phyloP scores from a whole-genome alignment of 2,113 vertebrate species.

The Ascaphus truei region DNA sequence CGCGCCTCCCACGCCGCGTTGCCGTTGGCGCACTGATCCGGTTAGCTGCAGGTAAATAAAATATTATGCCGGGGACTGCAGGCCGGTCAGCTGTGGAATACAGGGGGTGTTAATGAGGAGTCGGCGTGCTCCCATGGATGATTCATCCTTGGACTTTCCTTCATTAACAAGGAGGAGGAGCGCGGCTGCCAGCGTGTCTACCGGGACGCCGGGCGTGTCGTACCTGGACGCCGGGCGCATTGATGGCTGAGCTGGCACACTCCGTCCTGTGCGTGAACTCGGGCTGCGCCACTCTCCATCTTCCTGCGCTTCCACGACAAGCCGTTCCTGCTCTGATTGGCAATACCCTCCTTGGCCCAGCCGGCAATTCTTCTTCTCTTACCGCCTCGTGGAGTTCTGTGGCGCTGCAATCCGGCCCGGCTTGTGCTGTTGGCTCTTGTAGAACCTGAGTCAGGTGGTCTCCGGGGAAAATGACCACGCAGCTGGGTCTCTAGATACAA shows the following conservation, averaged over 20 bases:
- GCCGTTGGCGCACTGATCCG: conserved; percentile 58
- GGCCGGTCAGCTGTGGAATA: conserved; percentile 55
- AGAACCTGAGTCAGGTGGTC: background rate
- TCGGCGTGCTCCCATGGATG: conserved; percentile 43
- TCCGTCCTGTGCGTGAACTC: background rate
- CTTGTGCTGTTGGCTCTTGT: background rate
- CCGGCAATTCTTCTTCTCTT: background rate
- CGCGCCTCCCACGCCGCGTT: conserved; percentile 55
- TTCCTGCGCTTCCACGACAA: background rate
- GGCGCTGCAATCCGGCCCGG: background rate
- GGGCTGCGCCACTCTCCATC: background rate
- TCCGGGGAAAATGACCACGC: background rate
- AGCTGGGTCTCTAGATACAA: too few relatives aligned
- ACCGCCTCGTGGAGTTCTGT: background rate
- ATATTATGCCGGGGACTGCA: conserved; percentile 50
- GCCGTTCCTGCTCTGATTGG: background rate
- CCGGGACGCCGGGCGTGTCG: background rate
- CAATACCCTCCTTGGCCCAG: background rate
- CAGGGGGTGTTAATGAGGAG: conserved; percentile 61
- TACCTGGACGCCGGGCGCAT: background rate
- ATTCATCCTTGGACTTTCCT: conserved; percentile 45
- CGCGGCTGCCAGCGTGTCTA: background rate
- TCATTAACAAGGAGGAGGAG: conserved; percentile 40
- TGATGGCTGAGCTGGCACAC: conserved; percentile 45
- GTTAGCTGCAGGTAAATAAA: conserved; percentile 75